Percentiles rank a stretch among this genome's conserved stretches.
Evolutionary conservation across 2,113 vertebrate genomes (phyloP).

Genomic region (Cyprinodon brontotheroides): DNA sequence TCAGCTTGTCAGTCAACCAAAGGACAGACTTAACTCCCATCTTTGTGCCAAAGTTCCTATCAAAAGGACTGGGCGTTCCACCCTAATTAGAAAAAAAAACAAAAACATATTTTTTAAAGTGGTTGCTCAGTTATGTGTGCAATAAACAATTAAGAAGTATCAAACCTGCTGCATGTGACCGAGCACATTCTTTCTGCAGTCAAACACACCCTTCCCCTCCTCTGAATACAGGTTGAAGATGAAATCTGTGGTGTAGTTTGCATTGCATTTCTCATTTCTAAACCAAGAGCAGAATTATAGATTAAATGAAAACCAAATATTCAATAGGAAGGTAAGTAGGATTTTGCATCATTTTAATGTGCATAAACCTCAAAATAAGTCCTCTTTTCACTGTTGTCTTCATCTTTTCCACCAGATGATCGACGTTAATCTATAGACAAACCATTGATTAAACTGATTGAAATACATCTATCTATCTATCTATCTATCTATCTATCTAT

Average conservation of each 20-base stretch:
- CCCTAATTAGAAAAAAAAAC: conserved; percentile 74
- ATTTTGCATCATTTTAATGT: not conserved
- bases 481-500: too few relatives aligned
- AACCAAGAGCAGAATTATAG: conserved; percentile 16
- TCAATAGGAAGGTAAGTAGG: not conserved
- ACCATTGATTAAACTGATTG: conserved; percentile 8
- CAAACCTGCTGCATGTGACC: conserved; percentile 95
- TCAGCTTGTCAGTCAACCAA: conserved; percentile 89
- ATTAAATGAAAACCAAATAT: not conserved
- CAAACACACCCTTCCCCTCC: conserved; percentile 90
- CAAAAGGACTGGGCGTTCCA: conserved; percentile 89
- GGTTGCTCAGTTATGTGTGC: not conserved
- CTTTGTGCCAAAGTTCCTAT: conserved; percentile 92
- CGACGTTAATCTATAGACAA: conserved; percentile 83
- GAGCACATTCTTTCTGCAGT: conserved; percentile 91
- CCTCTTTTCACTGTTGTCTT: conserved; percentile 93
- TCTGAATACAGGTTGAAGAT: conserved; percentile 91
- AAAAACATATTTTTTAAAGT: not conserved
- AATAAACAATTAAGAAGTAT: not conserved
- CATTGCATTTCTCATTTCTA: conserved; percentile 88
- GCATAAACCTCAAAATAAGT: conserved; percentile 85
- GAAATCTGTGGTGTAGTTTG: conserved; percentile 91
- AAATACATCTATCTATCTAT: not conserved
- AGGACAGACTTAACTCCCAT: conserved; percentile 89
- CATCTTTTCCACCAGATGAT: conserved; percentile 92